Evolutionary conservation across 2,113 vertebrate genomes (phyloP).

Genomic region (Scortum barcoo): DNA sequence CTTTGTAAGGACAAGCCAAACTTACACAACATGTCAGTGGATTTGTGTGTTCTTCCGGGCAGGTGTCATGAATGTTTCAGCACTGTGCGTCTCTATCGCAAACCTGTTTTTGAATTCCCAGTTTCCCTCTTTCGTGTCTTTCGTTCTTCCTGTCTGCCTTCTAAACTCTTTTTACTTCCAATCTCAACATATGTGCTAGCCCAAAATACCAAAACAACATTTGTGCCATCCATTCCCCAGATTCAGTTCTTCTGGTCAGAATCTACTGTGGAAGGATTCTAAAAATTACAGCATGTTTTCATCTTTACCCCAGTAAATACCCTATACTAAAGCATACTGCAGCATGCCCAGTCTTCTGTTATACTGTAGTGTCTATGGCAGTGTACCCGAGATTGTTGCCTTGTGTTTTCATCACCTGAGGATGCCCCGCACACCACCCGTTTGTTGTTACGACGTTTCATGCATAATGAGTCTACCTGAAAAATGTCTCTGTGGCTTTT

Average conservation of each 20-base stretch:
- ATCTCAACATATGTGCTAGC: not conserved
- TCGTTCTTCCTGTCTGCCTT: not conserved
- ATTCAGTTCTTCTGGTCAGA: not conserved
- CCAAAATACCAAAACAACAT: not conserved
- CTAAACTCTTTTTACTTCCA: not conserved
- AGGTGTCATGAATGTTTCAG: not conserved
- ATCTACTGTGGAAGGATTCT: not conserved
- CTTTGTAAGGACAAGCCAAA: not conserved
- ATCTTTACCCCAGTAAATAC: slow-evolving; percentile 9
- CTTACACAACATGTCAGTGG: not conserved
- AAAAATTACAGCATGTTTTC: not conserved
- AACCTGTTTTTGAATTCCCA: not conserved
- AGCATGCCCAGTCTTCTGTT: slow-evolving; percentile 1
- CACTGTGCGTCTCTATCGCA: not conserved
- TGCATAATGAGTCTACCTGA: not conserved
- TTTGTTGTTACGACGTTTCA: not conserved
- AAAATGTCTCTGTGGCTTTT: not conserved
- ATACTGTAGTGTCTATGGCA: not conserved
- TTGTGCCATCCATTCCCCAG: not conserved
- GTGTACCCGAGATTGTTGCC: not conserved
- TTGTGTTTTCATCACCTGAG: not conserved
- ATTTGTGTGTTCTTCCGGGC: not conserved
- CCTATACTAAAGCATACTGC: not conserved
- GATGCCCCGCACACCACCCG: not conserved
- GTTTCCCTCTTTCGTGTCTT: not conserved